Conservation (phyloP, 2,797 vertebrate genomes). For the Pogonophryne albipinna region DNA sequence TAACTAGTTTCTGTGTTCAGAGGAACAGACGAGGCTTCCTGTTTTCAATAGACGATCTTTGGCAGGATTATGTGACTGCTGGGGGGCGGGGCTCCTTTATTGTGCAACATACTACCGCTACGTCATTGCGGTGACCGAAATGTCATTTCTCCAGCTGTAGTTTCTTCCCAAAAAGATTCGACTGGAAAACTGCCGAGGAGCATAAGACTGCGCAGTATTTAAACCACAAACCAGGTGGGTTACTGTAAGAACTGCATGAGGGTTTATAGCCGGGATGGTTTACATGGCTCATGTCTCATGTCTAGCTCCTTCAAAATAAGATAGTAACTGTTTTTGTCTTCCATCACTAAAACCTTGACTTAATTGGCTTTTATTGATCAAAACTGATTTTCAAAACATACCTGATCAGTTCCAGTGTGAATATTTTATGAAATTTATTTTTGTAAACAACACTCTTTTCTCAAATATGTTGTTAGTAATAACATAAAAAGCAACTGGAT, state of each 20-base stretch:
- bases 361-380: not conserved
- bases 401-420: not conserved
- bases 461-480: not conserved
- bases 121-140: constrained; percentile 19
- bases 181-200: not conserved
- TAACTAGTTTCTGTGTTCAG: not conserved
- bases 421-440: not conserved
- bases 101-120: constrained; percentile 36
- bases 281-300: not conserved
- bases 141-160: constrained; percentile 4
- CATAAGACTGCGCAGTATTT: not conserved
- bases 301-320: not conserved
- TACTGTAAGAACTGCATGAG: not conserved
- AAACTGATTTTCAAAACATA: too few species aligned
- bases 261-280: not conserved
- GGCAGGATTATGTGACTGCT: not conserved
- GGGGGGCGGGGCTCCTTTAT: constrained; percentile 29
- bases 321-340: not conserved
- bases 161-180: not conserved
- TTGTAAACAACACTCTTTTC: accelerated
- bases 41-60: constrained; percentile 32
- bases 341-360: not conserved
- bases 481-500: not conserved
- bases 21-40: not conserved
- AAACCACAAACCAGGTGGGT: constrained; percentile 18